Conservation (phyloP, 2,888 invertebrate genomes). For the Hydroisotoma schaefferi region DNA sequence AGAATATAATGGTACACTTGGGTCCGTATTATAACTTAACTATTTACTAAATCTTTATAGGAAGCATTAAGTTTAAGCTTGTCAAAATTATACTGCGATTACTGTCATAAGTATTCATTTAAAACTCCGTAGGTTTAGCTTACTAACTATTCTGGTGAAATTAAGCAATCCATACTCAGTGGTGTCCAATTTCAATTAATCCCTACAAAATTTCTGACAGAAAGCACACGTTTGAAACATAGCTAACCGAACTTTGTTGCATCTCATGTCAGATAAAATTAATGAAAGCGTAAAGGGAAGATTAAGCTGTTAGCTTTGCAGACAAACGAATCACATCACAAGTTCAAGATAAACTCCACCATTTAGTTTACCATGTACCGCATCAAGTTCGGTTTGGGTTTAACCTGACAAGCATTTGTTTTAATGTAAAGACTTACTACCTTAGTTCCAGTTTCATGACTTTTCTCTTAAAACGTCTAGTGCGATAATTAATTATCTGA, state of each 20-base stretch:
- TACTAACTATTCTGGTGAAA: no score
- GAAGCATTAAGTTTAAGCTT: no score
- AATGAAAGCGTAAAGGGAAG: slow-evolving; percentile 22
- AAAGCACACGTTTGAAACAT: slow-evolving; percentile 9
- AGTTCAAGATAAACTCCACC: no score
- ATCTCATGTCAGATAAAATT: slow-evolving; percentile 21
- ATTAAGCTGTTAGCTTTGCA: slow-evolving; percentile 19
- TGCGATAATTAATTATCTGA: slow-evolving; percentile 42
- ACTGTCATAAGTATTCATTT: no score
- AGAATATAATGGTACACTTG: no score
- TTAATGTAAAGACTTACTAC: slow-evolving; percentile 29
- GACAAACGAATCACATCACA: no score
- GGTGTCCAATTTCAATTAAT: not conserved
- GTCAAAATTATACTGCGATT: no score
- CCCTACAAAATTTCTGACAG: slow-evolving; percentile 9
- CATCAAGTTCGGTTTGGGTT: slow-evolving; percentile 8
- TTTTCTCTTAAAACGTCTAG: slow-evolving; percentile 28
- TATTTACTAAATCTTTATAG: no score
- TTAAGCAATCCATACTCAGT: no score
- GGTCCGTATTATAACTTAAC: no score
- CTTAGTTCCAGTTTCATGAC: slow-evolving; percentile 25
- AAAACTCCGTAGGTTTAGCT: no score
- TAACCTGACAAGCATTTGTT: slow-evolving; percentile 34
- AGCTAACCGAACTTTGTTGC: slow-evolving; percentile 1
- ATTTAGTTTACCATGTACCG: not conserved